These are phyloP conservation scores for Neocrepidodera transversa DNA, from an alignment of 2,888 invertebrate species.

Conservation along the genomic window DNA sequence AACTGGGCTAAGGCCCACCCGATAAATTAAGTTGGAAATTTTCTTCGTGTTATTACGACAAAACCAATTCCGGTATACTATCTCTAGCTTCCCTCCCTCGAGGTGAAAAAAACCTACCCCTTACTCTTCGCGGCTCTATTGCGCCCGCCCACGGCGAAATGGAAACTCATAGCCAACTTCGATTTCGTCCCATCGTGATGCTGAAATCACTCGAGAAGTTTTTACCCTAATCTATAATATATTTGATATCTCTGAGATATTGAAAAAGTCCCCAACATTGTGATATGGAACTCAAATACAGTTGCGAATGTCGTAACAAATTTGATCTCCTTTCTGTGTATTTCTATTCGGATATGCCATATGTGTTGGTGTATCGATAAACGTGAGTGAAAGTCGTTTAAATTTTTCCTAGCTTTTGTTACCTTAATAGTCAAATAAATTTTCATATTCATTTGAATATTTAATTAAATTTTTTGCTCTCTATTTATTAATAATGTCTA, in stretches of 20 bases:
- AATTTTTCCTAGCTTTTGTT: too few species aligned
- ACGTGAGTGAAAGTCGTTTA: too few species aligned
- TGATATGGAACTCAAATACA: slow-evolving; percentile 42
- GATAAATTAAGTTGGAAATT: slow-evolving; percentile 21
- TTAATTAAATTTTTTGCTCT: too few species aligned
- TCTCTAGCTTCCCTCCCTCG: slow-evolving; percentile 17
- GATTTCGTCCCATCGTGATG: slow-evolving; percentile 47
- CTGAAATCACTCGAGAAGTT: slow-evolving; percentile 48
- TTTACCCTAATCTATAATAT: slow-evolving; percentile 51
- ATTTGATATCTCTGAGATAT: slow-evolving; percentile 52
- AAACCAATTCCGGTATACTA: slow-evolving; percentile 24
- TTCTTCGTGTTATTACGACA: slow-evolving; percentile 22
- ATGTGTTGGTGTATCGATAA: slow-evolving; percentile 16
- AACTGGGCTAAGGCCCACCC: neutral
- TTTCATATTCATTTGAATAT: too few species aligned
- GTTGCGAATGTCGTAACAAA: slow-evolving; percentile 42
- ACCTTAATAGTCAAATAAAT: too few species aligned
- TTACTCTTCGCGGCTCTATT: slow-evolving; percentile 14
- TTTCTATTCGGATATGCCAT: slow-evolving; percentile 19
- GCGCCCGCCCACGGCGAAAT: slow-evolving; percentile 39
- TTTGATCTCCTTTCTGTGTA: slow-evolving; percentile 37
- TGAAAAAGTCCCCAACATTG: slow-evolving; percentile 46
- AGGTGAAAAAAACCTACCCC: slow-evolving; percentile 11
- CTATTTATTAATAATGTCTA: too few species aligned
- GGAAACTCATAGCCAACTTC: slow-evolving; percentile 42